Conservation (phyloP, 2,113 vertebrate species). For the Podiceps cristatus region DNA sequence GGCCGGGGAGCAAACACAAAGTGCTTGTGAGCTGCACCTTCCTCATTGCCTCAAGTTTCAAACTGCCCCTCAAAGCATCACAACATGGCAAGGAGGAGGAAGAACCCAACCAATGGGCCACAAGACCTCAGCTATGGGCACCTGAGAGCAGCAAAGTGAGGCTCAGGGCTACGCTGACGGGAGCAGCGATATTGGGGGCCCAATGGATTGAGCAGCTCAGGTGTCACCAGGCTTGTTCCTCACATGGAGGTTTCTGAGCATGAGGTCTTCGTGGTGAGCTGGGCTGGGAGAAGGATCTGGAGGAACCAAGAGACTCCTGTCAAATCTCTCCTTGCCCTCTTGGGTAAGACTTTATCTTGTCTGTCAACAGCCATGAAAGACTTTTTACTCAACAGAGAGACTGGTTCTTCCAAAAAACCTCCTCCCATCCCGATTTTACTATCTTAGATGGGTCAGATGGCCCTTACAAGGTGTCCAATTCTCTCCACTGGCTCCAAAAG, state of each 20-base stretch:
- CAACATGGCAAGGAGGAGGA: not conserved
- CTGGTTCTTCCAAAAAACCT: not conserved
- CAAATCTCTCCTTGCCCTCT: not conserved
- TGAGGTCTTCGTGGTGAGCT: rapidly evolving
- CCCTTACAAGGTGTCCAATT: not conserved
- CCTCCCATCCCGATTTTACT: not conserved
- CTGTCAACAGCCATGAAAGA: not conserved
- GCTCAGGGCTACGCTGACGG: not conserved
- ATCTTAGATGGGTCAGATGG: not conserved
- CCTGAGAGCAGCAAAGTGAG: not conserved
- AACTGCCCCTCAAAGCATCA: not conserved
- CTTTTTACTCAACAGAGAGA: not conserved
- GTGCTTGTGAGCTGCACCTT: not conserved
- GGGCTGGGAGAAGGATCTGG: not conserved
- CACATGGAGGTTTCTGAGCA: not conserved
- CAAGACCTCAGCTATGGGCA: not conserved
- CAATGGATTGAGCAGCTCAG: not conserved
- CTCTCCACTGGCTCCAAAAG: not conserved
- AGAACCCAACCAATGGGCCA: not conserved
- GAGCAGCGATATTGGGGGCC: not conserved
- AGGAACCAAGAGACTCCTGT: not conserved
- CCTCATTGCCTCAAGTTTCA: not conserved
- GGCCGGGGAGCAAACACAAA: not conserved
- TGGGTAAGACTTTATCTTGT: not conserved
- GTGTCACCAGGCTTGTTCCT: not conserved